Percentiles rank a stretch among this genome's conserved stretches.
Evolutionary conservation across 37 sponge, comb jelly and placozoan species (phyloP).

Genomic region (Crambe crambe): DNA sequence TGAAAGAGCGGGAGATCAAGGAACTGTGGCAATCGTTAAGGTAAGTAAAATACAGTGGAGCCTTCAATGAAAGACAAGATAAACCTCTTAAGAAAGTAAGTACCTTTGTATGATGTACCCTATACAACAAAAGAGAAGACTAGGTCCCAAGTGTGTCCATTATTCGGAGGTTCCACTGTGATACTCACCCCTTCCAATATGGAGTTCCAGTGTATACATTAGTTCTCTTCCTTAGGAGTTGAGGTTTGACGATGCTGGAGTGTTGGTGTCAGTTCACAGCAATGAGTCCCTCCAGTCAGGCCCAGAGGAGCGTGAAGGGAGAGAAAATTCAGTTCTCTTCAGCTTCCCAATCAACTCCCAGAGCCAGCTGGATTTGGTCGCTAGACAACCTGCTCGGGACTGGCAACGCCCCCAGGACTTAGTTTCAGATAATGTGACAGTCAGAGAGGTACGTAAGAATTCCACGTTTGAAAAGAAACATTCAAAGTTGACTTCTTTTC

Average conservation of each 20-base stretch:
- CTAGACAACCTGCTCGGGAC: neutral
- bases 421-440: neutral
- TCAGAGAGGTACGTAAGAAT: neutral
- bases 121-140: too few relatives aligned
- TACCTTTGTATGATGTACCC: neutral
- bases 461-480: neutral
- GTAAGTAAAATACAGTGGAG: neutral
- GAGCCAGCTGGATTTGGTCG: constrained; percentile 1
- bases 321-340: neutral
- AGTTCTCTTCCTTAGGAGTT: neutral
- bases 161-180: too few relatives aligned
- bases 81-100: neutral
- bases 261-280: constrained; percentile 10
- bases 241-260: constrained; percentile 2
- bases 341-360: neutral
- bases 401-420: neutral
- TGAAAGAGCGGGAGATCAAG: neutral
- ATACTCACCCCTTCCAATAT: neutral
- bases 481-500: neutral
- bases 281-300: neutral
- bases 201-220: neutral
- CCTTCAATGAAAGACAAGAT: neutral
- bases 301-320: too few relatives aligned
- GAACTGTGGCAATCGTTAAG: neutral
- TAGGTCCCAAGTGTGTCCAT: too few relatives aligned